Conservation (phyloP, 2,888 invertebrate genomes). For the Eutolmus rufibarbis region DNA sequence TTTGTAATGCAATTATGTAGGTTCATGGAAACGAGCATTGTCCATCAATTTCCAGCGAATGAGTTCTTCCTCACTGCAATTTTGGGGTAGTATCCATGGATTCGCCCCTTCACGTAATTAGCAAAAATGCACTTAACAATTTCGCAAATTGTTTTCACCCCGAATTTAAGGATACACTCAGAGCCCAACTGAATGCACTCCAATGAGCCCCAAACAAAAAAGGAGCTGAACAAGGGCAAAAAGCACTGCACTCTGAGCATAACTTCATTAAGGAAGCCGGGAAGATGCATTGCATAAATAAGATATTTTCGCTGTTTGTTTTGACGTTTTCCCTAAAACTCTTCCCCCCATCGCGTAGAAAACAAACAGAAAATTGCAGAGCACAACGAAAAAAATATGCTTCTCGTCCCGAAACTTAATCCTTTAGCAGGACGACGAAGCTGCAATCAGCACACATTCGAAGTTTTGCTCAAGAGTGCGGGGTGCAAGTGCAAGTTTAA, state of each 20-base stretch:
- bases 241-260: not conserved
- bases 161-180: not conserved
- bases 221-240: not conserved
- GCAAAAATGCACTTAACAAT: not conserved
- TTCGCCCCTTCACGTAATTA: not conserved
- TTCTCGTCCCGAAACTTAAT: not conserved
- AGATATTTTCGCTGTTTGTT: constrained; percentile 25
- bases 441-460: constrained; percentile 27
- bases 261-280: constrained; percentile 4
- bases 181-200: not conserved
- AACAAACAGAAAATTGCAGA: not conserved
- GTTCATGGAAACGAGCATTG: not conserved
- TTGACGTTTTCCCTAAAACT: not conserved
- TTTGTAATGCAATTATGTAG: not conserved
- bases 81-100: not conserved
- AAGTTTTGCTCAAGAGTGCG: not conserved
- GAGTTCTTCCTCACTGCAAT: not conserved
- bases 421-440: not conserved
- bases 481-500: constrained; percentile 10
- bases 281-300: constrained; percentile 31
- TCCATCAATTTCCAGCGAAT: not conserved
- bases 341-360: not conserved
- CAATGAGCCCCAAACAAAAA: not conserved
- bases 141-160: constrained; percentile 1
- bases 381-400: not conserved